Base-by-base conservation (phyloP, 2,888 invertebrate species). In the Leptinotarsa tumamoca region DNA sequence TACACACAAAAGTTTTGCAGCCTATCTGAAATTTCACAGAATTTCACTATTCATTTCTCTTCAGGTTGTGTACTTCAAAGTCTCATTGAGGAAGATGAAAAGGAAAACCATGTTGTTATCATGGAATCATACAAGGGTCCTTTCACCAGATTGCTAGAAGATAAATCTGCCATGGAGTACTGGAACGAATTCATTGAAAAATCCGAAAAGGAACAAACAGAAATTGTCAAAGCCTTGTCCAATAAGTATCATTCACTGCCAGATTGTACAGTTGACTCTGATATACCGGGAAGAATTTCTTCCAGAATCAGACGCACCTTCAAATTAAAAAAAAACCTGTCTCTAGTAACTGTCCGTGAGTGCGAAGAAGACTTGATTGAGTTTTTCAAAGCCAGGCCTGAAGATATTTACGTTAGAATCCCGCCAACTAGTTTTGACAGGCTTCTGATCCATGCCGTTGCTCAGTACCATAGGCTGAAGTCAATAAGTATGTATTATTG, bases 141-240 rank as follows among this genome's bases (percentile, higher is more conserved):
- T 43, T 85, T 87, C 77, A 76, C 83, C 14, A 80, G 83, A 61
- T 77, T 87, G 18, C 58, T 86, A 17, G 84, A 85, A 78, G 80
- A 86, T 73, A 76, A 82, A 68, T 78, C 78, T 74, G 85, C 86
- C 27, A 80, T 86, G 74, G 76, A 83, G 61, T 84, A 80, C 72
- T 87, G 87, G 87, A 84, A 87, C 67, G 78, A 78, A 21, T 86
- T 87, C 74, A 83, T 85, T 68, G 84, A 85, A 52, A 85, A 86
- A 80, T 81, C 85, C 33, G 86, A 87, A 79, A 83, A 86, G 52
- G 86, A 87, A 75, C 86, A 86, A 74, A 73, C 67, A 17, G 69
- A 78, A 77, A 78, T 86, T 33, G 77, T 83, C 54, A 78, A 78
- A 51, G 68, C 70, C 68, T 78, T 83, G n/a, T 74, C 77, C 18